A percentile compares a stretch with the other conserved stretches of the same genome.
phyloP scores from a whole-genome alignment of 2,888 invertebrate genomes.

The Harpalus rufipes region DNA sequence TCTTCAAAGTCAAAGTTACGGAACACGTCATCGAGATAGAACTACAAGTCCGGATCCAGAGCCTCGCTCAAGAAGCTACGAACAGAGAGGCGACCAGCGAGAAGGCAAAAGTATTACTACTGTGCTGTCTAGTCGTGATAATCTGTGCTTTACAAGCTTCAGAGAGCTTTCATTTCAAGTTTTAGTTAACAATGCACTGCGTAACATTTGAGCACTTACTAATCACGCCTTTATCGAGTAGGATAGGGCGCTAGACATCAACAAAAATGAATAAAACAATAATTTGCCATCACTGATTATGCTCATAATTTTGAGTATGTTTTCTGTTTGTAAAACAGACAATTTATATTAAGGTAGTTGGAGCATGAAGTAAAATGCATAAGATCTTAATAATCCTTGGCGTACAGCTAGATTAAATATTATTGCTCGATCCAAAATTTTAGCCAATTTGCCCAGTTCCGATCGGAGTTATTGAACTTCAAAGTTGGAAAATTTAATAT shows the following conservation, averaged over 20 bases:
- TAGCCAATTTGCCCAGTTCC: too few species aligned
- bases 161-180: background rate
- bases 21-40: slow-evolving; percentile 70
- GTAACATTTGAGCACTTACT: background rate
- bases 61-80: slow-evolving; percentile 84
- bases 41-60: slow-evolving; percentile 80
- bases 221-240: slow-evolving; percentile 8
- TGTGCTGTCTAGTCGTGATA: slow-evolving; percentile 46
- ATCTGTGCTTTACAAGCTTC: slow-evolving; percentile 25
- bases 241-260: background rate
- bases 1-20: slow-evolving; percentile 30
- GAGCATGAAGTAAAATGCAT: too few species aligned
- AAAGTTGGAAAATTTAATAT: too few species aligned
- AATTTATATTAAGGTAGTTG: too few species aligned
- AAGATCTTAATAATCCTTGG: too few species aligned
- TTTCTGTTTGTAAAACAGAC: too few species aligned
- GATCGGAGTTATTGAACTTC: too few species aligned
- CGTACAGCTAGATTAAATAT: too few species aligned
- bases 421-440: too few species aligned
- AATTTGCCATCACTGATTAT: too few species aligned
- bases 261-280: background rate
- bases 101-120: slow-evolving; percentile 32
- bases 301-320: too few species aligned
- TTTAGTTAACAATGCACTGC: slow-evolving; percentile 8
- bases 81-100: slow-evolving; percentile 77